These are phyloP conservation scores for Antitype chi DNA, from an alignment of 2,888 invertebrate species.

Conservation along the genomic window DNA sequence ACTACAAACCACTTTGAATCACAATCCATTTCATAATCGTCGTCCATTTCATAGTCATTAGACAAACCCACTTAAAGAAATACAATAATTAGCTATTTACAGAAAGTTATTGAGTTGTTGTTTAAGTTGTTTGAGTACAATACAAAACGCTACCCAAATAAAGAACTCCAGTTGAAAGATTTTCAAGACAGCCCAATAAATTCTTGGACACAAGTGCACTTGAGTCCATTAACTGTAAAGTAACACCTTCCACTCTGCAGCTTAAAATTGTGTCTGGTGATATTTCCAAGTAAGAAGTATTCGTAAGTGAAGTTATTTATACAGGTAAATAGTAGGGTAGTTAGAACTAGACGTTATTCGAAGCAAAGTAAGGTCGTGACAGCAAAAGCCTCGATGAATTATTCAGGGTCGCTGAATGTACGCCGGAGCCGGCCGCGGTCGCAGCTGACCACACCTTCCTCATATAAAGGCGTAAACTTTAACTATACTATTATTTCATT, in stretches of 20 bases:
- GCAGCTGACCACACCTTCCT: conserved; percentile 73
- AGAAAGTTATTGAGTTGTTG: too few relatives aligned
- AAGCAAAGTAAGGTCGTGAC: conserved; percentile 77
- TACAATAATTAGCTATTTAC: too few relatives aligned
- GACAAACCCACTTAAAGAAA: too few relatives aligned
- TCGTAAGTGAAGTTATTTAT: conserved; percentile 46
- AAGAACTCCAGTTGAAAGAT: conserved; percentile 37
- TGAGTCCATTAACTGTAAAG: conserved; percentile 71
- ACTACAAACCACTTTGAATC: too few relatives aligned
- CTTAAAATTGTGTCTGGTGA: conserved; percentile 67
- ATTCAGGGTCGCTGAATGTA: conserved; percentile 83
- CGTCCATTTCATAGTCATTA: too few relatives aligned
- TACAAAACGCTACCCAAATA: conserved; percentile 34
- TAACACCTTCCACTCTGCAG: conserved; percentile 66
- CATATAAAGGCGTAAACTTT: conserved; percentile 64
- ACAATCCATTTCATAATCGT: too few relatives aligned
- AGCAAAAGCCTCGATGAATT: conserved; percentile 81
- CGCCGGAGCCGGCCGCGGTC: conserved; percentile 66
- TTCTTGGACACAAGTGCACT: conserved; percentile 68
- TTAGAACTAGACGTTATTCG: conserved; percentile 72
- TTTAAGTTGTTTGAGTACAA: conserved; percentile 32
- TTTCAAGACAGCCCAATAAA: conserved; percentile 56
- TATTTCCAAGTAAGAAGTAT: conserved; percentile 66
- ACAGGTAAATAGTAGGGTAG: conserved; percentile 54
- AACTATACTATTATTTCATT: conserved; percentile 54